Conservation (phyloP, 2,113 vertebrate species). For the Chlorodrepanis virens region DNA sequence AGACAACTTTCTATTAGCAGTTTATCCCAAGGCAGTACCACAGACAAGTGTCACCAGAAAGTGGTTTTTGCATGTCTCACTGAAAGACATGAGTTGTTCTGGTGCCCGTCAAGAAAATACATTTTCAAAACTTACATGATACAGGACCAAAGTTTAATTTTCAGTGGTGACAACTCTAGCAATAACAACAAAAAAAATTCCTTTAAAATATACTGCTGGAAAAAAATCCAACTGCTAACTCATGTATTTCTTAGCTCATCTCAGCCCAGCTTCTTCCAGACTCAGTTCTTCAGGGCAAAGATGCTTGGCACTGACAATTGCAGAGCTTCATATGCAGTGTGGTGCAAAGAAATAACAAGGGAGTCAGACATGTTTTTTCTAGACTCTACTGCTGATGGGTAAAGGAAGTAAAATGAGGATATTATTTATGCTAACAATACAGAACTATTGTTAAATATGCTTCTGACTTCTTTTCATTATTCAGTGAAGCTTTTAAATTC, state of each 20-base stretch:
- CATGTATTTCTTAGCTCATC: background rate
- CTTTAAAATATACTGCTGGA: background rate
- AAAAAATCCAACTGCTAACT: background rate
- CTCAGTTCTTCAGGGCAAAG: slow-evolving; percentile 30
- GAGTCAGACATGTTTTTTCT: slow-evolving; percentile 10
- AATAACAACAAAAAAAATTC: background rate
- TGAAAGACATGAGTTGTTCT: background rate
- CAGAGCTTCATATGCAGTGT: background rate
- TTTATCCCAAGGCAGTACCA: slow-evolving; percentile 6
- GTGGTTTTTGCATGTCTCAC: background rate
- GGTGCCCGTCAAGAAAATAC: background rate
- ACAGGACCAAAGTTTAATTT: background rate
- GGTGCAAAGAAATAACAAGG: slow-evolving; percentile 2
- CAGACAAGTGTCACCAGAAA: background rate
- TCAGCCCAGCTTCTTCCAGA: background rate
- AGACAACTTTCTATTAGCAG: background rate
- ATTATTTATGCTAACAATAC: slow-evolving; percentile 53
- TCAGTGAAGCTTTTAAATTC: slow-evolving; percentile 54
- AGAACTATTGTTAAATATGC: slow-evolving; percentile 31
- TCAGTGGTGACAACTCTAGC: background rate
- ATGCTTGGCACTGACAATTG: background rate
- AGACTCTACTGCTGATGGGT: slow-evolving; percentile 6
- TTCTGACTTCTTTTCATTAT: slow-evolving; percentile 35
- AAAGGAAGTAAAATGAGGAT: slow-evolving; percentile 54
- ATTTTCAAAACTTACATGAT: background rate